These are phyloP conservation scores for Melitaea cinxia DNA, from an alignment of 1,140 invertebrate genomes.

Conservation along the genomic window DNA sequence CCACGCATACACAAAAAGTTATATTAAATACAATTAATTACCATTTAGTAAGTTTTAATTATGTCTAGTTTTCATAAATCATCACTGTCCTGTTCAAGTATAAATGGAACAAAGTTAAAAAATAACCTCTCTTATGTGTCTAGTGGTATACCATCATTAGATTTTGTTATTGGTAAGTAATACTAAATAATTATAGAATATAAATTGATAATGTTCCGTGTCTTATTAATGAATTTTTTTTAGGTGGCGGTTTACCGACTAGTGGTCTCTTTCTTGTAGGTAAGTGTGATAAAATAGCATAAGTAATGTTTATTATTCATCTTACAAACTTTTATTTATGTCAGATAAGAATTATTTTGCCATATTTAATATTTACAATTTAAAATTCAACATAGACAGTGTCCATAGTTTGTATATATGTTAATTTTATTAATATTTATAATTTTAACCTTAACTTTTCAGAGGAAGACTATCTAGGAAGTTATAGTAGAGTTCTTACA, in stretches of 20 bases:
- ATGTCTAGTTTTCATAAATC: slow-evolving; percentile 71
- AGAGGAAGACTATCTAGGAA: slow-evolving; percentile 91
- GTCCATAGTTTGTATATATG: no score
- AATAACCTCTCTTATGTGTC: slow-evolving; percentile 80
- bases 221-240: slow-evolving; percentile 16
- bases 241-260: slow-evolving; percentile 83
- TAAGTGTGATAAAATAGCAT: slow-evolving; percentile 53
- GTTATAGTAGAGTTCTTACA: slow-evolving; percentile 87
- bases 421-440: neutral
- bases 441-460: slow-evolving; percentile 45
- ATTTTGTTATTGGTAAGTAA: slow-evolving; percentile 84
- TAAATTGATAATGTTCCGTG: neutral
- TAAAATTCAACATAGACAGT: no score
- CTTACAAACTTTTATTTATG: no score
- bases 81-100: slow-evolving; percentile 43
- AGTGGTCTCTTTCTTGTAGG: slow-evolving; percentile 82
- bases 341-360: no score
- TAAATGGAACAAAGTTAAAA: slow-evolving; percentile 69
- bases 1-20: neutral
- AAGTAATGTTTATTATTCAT: no score
- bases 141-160: slow-evolving; percentile 86
- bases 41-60: neutral
- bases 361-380: no score
- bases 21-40: neutral
- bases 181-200: neutral